Evolutionary conservation across 2,113 vertebrate species (phyloP).

Genomic region (Diadophis punctatus): DNA sequence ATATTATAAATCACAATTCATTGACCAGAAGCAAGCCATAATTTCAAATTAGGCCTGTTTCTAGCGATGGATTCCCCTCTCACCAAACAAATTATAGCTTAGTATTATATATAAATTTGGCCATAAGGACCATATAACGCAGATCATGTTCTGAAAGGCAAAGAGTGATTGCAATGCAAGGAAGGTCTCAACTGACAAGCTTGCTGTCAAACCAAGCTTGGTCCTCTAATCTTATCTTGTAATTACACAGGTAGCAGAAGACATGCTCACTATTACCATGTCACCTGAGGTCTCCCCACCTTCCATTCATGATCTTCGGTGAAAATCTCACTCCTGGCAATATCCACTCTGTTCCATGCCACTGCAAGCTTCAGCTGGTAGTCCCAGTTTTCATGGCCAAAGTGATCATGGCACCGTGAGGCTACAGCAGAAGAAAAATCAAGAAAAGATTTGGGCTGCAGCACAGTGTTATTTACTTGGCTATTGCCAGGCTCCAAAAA

Average conservation of each 20-base stretch:
- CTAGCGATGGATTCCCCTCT: not conserved
- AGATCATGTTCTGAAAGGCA: not conserved
- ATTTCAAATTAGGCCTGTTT: not conserved
- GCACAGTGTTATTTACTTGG: not conserved
- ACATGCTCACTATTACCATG: not conserved
- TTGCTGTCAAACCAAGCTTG: not conserved
- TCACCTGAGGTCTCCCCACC: conserved; percentile 58
- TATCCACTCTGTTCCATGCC: conserved; percentile 93
- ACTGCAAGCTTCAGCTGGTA: conserved; percentile 91
- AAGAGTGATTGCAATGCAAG: not conserved
- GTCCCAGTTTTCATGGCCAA: conserved; percentile 76
- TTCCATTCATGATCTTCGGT: conserved; percentile 89
- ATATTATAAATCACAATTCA: not conserved
- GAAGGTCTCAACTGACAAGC: not conserved
- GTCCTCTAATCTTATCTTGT: not conserved
- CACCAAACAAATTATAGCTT: not conserved
- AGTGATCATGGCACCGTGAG: conserved; percentile 73
- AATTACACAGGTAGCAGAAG: not conserved
- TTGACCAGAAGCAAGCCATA: not conserved
- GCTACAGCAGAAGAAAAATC: conserved; percentile 60
- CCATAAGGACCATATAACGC: not conserved
- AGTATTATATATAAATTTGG: not conserved
- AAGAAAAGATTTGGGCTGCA: not conserved
- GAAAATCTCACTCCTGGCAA: conserved; percentile 91
- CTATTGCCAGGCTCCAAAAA: not conserved